A percentile compares a stretch with the other conserved stretches of the same genome.
phyloP scores from a whole-genome alignment of 2,797 vertebrate species.

The Mormyrops attenuatus region DNA sequence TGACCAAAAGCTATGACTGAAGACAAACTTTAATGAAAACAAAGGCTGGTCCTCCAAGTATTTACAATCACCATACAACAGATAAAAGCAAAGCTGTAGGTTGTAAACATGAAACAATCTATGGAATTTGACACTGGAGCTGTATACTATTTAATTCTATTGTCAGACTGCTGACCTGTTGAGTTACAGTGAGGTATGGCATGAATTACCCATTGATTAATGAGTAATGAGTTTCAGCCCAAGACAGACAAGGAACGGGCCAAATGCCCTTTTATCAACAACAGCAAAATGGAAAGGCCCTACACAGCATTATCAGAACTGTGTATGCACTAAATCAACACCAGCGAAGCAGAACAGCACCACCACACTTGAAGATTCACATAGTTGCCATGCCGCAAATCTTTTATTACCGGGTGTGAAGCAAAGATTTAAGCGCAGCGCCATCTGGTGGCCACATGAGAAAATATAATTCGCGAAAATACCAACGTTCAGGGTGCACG shows the following conservation, averaged over 20 bases:
- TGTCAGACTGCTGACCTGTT: background rate
- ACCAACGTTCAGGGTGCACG: background rate
- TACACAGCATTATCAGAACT: background rate
- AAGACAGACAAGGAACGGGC: background rate
- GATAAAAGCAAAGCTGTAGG: background rate
- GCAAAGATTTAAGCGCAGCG: constrained; percentile 25
- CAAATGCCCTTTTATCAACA: background rate
- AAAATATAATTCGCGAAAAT: background rate
- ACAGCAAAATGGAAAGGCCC: background rate
- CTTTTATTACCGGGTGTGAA: background rate
- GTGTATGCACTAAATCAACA: background rate
- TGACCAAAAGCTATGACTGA: background rate
- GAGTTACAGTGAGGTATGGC: background rate
- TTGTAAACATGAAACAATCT: background rate
- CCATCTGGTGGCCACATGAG: constrained; percentile 34
- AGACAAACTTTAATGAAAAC: background rate
- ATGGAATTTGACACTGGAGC: background rate
- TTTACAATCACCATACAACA: background rate
- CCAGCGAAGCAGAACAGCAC: background rate
- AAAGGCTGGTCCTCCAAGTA: background rate
- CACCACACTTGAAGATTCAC: background rate
- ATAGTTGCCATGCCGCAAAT: background rate
- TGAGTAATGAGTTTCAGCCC: background rate
- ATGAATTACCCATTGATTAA: background rate
- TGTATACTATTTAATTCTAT: background rate